Evolutionary conservation across 2,797 vertebrate genomes (phyloP).

Genomic region (Loris lydekkerianus): DNA sequence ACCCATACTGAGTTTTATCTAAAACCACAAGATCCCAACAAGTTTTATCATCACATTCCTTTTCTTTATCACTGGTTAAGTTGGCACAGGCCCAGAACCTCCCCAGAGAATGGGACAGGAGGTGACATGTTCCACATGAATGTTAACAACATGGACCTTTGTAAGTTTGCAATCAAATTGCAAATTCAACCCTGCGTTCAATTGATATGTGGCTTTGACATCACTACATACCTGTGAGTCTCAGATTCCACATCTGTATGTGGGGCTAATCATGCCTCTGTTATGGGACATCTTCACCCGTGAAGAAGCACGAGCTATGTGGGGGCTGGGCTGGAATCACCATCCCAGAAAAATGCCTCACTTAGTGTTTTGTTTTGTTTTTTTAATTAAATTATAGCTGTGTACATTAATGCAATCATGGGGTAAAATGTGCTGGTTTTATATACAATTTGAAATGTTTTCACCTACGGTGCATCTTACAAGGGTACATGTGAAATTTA

Average conservation of each 20-base stretch:
- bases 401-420: too few species aligned
- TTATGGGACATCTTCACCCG: not conserved
- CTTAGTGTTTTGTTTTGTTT: not conserved
- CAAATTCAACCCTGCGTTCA: not conserved
- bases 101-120: not conserved
- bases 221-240: too few species aligned
- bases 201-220: not conserved
- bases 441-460: too few species aligned
- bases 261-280: not conserved
- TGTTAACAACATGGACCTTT: not conserved
- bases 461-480: too few species aligned
- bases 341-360: not conserved
- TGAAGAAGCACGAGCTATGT: accelerated
- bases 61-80: conserved; percentile 69
- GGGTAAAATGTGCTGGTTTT: too few species aligned
- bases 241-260: not conserved
- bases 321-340: not conserved
- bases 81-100: conserved; percentile 55
- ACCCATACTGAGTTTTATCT: conserved; percentile 74
- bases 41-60: conserved; percentile 72
- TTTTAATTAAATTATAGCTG: too few species aligned
- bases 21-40: conserved; percentile 37
- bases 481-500: too few species aligned
- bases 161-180: not conserved
- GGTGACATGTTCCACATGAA: not conserved